A percentile compares a stretch with the other conserved stretches of the same genome.
phyloP scores from a whole-genome alignment of 2,888 invertebrate genomes.

The Saturnia pavonia region DNA sequence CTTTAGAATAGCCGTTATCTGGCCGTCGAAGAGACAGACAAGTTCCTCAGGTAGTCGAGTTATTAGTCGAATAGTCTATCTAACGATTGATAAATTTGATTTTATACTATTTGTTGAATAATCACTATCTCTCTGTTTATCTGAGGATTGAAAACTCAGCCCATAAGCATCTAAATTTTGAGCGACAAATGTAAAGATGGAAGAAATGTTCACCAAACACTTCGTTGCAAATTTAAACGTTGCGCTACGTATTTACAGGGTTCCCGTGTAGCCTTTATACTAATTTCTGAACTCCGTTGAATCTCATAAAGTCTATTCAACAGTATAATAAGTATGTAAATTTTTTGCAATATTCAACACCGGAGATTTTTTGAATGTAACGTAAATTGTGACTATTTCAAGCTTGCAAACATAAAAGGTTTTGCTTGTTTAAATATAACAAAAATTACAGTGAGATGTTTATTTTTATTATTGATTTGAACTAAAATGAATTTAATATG shows the following conservation, averaged over 20 bases:
- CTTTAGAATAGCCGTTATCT: too few species aligned
- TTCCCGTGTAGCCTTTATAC: slow-evolving; percentile 38
- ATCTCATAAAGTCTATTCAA: slow-evolving; percentile 33
- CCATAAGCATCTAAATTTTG: neutral
- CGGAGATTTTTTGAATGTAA: slow-evolving; percentile 17
- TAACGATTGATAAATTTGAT: too few species aligned
- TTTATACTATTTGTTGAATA: too few species aligned
- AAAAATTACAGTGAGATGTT: neutral
- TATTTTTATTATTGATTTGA: too few species aligned
- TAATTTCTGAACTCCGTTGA: slow-evolving; percentile 43
- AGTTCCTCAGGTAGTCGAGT: too few species aligned
- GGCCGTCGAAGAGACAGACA: too few species aligned
- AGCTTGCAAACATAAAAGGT: neutral
- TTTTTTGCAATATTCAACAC: slow-evolving; percentile 25
- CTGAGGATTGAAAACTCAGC: too few species aligned
- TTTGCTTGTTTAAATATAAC: neutral
- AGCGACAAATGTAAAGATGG: neutral
- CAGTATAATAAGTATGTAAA: slow-evolving; percentile 33
- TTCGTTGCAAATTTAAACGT: slow-evolving; percentile 2
- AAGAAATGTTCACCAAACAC: slow-evolving; percentile 1
- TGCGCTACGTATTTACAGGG: slow-evolving; percentile 42
- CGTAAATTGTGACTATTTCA: slow-evolving; percentile 14
- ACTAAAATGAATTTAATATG: too few species aligned
- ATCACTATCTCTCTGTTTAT: too few species aligned
- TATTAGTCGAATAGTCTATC: too few species aligned